Evolutionary conservation across 2,113 vertebrate species (phyloP).

Genomic region (Labeo catla): DNA sequence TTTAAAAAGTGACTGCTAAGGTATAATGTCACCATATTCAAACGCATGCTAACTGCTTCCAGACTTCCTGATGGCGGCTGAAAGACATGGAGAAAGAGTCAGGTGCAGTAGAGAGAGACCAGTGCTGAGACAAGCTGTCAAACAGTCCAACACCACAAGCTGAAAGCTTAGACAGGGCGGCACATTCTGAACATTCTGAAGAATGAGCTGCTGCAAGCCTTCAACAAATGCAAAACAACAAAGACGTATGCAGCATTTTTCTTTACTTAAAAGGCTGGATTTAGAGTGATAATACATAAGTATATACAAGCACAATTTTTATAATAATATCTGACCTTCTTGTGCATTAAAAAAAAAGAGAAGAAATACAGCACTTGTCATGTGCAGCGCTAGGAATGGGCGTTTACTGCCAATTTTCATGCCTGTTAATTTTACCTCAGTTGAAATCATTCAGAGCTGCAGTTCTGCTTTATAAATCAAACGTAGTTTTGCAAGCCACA

Average conservation of each 20-base stretch:
- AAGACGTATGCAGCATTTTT: background rate
- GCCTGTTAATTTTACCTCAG: background rate
- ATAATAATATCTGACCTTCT: background rate
- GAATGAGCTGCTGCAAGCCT: slow-evolving; percentile 24
- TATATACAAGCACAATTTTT: background rate
- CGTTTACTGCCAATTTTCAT: background rate
- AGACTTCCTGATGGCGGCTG: slow-evolving; percentile 49
- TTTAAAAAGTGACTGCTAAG: background rate
- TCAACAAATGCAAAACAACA: slow-evolving; percentile 12
- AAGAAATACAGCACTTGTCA: background rate
- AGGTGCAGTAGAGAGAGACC: slow-evolving; percentile 71
- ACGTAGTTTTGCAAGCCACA: background rate
- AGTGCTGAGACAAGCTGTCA: slow-evolving; percentile 71
- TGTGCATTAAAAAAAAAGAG: background rate
- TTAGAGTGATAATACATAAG: background rate
- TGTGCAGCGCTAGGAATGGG: background rate
- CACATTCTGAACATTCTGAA: slow-evolving; percentile 17
- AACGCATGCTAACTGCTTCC: slow-evolving; percentile 9
- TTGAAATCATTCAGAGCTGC: background rate
- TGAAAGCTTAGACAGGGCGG: slow-evolving; percentile 23
- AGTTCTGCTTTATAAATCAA: background rate
- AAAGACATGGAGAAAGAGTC: slow-evolving; percentile 55
- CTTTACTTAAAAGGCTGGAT: background rate
- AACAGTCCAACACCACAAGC: slow-evolving; percentile 57
- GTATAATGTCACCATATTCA: slow-evolving; percentile 10